Evolutionary conservation across 2,113 vertebrate species (phyloP).

Genomic region (Pandion haliaetus): DNA sequence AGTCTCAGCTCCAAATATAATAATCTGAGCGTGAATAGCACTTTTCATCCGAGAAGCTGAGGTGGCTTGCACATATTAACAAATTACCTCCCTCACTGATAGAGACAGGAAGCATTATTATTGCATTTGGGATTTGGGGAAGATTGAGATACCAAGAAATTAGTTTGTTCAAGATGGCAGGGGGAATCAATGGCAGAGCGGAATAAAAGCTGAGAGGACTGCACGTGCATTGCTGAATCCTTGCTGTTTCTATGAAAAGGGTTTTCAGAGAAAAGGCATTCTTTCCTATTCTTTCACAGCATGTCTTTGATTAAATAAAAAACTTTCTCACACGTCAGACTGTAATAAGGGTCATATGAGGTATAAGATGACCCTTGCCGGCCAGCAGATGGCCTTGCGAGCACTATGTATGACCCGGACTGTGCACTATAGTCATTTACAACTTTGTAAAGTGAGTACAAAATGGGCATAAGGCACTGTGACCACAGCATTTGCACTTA

Average conservation of each 20-base stretch:
- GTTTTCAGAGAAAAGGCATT: background rate
- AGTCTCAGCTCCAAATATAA: background rate
- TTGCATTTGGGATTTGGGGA: background rate
- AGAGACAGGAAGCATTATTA: background rate
- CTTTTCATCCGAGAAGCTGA: background rate
- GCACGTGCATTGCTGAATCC: fast-evolving
- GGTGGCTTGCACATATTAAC: background rate
- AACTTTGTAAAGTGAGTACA: background rate
- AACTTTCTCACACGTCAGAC: background rate
- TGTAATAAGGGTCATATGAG: background rate
- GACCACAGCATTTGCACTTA: background rate
- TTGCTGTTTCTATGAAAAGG: background rate
- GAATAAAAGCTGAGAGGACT: background rate
- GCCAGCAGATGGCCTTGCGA: too few species aligned
- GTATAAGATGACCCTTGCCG: background rate
- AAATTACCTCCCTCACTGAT: background rate
- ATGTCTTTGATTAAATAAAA: background rate
- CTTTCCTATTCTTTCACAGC: background rate
- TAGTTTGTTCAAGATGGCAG: background rate
- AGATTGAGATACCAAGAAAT: background rate
- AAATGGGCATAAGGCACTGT: background rate
- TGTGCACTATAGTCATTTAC: background rate
- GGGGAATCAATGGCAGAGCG: background rate
- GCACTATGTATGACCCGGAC: background rate
- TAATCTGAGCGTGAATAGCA: background rate